A percentile compares a stretch with the other conserved stretches of the same genome.
Conservation (phyloP, 1,140 invertebrate species). For the Drosophila mayri region DNA sequence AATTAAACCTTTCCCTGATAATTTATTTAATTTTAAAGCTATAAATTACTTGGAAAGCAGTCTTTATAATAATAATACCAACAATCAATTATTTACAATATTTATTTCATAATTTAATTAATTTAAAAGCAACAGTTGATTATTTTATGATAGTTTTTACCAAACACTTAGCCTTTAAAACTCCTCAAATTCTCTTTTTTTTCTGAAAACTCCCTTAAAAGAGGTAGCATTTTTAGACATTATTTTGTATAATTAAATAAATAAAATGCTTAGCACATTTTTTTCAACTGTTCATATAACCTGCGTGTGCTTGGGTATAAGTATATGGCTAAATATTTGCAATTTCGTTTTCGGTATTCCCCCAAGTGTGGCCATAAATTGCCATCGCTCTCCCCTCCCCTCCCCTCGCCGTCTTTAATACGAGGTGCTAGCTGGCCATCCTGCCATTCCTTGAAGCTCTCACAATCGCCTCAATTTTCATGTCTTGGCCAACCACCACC, state of each 20-base stretch:
- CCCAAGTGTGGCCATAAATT: constrained; percentile 75
- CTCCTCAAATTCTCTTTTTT: too few relatives aligned
- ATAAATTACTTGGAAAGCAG: too few relatives aligned
- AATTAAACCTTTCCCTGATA: too few relatives aligned
- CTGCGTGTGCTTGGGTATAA: constrained; percentile 12
- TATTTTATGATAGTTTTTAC: too few relatives aligned
- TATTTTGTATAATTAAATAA: neutral
- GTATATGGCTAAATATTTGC: constrained; percentile 67
- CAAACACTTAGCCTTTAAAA: too few relatives aligned
- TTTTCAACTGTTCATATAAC: constrained; percentile 6
- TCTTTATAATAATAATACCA: too few relatives aligned
- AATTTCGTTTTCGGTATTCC: constrained; percentile 64
- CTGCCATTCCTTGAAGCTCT: constrained; percentile 1
- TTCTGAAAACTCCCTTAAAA: too few relatives aligned
- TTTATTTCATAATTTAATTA: too few relatives aligned
- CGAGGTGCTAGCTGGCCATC: constrained; percentile 31
- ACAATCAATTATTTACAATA: too few relatives aligned
- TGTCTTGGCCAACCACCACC: neutral
- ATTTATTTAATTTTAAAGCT: too few relatives aligned
- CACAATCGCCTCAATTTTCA: neutral
- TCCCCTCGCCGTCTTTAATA: constrained; percentile 5
- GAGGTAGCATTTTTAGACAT: too few relatives aligned
- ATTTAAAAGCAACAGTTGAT: too few relatives aligned
- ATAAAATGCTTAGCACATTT: neutral
- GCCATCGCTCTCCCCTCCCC: constrained; percentile 1